A percentile compares a stretch with the other conserved stretches of the same genome.
Conservation (phyloP, 2,113 vertebrate genomes). For the Coturnix japonica region DNA sequence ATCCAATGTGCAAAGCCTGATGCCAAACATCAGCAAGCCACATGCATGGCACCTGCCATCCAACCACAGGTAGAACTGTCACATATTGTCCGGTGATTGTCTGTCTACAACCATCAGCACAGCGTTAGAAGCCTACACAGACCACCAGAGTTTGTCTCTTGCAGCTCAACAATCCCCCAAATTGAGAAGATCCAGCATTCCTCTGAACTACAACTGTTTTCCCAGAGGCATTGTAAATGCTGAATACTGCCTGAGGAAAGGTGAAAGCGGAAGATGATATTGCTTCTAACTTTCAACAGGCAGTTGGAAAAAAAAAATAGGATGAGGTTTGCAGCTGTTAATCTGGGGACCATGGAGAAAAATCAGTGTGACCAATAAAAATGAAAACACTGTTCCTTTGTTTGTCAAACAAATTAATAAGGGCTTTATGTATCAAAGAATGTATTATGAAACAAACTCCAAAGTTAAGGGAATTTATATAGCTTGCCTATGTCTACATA, state of each 20-base stretch:
- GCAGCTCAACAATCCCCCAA: not conserved
- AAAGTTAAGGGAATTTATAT: not conserved
- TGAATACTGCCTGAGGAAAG: not conserved
- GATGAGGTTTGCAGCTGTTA: not conserved
- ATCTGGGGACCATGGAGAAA: not conserved
- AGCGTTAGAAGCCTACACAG: not conserved
- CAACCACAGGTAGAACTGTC: not conserved
- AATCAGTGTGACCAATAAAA: conserved; percentile 10
- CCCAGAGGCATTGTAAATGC: not conserved
- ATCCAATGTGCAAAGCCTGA: not conserved
- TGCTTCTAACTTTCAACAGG: not conserved
- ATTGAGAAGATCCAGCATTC: not conserved
- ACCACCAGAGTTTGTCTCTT: not conserved
- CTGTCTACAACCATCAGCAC: not conserved
- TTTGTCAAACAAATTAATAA: conserved; percentile 4
- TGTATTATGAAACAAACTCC: not conserved
- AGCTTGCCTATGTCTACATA: not conserved
- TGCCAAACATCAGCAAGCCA: not conserved
- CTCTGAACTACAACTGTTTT: not conserved
- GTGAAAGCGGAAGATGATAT: not conserved
- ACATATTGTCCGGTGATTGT: not conserved
- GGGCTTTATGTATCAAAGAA: not conserved
- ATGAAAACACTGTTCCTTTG: not conserved
- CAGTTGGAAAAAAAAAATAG: not conserved
- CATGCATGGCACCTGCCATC: not conserved